Conservation (phyloP, 2,113 vertebrate genomes). For the Benitochromis conjunctus region DNA sequence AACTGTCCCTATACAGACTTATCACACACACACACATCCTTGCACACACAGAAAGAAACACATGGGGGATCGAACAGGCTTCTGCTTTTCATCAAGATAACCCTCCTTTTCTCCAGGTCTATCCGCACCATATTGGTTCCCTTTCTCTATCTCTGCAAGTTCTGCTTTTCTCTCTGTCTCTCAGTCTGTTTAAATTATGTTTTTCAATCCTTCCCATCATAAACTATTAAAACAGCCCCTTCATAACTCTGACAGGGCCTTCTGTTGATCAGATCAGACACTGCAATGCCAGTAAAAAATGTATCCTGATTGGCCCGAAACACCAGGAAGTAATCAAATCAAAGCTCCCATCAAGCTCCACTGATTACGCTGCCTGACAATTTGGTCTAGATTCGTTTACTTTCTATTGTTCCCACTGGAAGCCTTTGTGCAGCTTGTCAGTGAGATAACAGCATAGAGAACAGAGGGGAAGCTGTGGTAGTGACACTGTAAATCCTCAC, state of each 20-base stretch:
- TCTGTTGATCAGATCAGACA: slow-evolving; percentile 16
- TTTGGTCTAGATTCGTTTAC: slow-evolving; percentile 11
- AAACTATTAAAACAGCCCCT: not conserved
- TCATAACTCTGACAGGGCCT: not conserved
- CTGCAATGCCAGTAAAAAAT: slow-evolving; percentile 11
- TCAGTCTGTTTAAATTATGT: not conserved
- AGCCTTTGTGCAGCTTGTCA: slow-evolving; percentile 15
- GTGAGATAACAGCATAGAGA: not conserved
- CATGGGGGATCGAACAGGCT: not conserved
- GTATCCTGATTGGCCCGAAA: slow-evolving; percentile 39
- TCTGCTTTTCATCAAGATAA: slow-evolving; percentile 63
- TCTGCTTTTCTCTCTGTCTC: not conserved
- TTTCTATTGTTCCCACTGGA: slow-evolving; percentile 34
- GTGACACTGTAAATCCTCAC: slow-evolving; percentile 53
- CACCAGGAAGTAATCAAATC: slow-evolving; percentile 58
- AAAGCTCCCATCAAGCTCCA: slow-evolving; percentile 41
- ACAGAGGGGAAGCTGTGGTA: not conserved
- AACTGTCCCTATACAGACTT: slow-evolving; percentile 34
- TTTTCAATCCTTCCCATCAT: slow-evolving; percentile 14
- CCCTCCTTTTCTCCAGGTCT: not conserved
- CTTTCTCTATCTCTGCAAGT: not conserved
- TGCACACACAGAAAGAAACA: not conserved
- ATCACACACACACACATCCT: slow-evolving; percentile 9
- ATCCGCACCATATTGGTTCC: not conserved
- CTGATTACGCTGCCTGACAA: slow-evolving; percentile 51